Evolutionary conservation across 23 tunicate species (phyloP), one percentile per base, ranked within the genome.

Genomic region (Clavelina lepadiformis): DNA sequence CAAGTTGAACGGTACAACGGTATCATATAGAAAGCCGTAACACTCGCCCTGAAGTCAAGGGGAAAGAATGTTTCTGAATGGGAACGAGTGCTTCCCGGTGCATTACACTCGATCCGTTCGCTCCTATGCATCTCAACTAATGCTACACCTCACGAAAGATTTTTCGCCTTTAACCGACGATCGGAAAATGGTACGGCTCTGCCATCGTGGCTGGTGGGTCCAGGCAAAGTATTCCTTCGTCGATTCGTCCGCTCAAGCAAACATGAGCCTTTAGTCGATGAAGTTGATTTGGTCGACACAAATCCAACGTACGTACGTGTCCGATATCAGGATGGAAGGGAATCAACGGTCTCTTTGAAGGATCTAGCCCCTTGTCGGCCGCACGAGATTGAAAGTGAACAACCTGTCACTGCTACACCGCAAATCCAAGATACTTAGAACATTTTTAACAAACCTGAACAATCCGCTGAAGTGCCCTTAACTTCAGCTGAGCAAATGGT

Each of bases 361-460:
- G 76, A 70, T 28, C 20, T 67, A 25, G 73, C 59, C 5, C 73
- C 73, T 35, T 53, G n/a, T n/a, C n/a, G n/a, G n/a, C n/a, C n/a
- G n/a, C n/a, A n/a, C n/a, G n/a, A n/a, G n/a, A n/a, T n/a, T n/a
- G n/a, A n/a, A n/a, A n/a, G n/a, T n/a, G n/a, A n/a, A n/a, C n/a
- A n/a, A n/a, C n/a, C n/a, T n/a, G n/a, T n/a, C n/a, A n/a, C n/a
- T n/a, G n/a, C n/a, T n/a, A n/a, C n/a, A n/a, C n/a, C n/a, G n/a
- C n/a, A n/a, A n/a, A n/a, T n/a, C n/a, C n/a, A n/a, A n/a, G n/a
- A n/a, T n/a, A n/a, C n/a, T n/a, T n/a, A n/a, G n/a, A n/a, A n/a
- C n/a, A n/a, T n/a, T n/a, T n/a, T n/a, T n/a, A n/a, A n/a, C n/a
- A n/a, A n/a, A n/a, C n/a, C n/a, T n/a, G n/a, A n/a, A n/a, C n/a